Base-by-base conservation (phyloP, 2,888 invertebrate genomes). In the Acanthococcus lagerstroemiae region DNA sequence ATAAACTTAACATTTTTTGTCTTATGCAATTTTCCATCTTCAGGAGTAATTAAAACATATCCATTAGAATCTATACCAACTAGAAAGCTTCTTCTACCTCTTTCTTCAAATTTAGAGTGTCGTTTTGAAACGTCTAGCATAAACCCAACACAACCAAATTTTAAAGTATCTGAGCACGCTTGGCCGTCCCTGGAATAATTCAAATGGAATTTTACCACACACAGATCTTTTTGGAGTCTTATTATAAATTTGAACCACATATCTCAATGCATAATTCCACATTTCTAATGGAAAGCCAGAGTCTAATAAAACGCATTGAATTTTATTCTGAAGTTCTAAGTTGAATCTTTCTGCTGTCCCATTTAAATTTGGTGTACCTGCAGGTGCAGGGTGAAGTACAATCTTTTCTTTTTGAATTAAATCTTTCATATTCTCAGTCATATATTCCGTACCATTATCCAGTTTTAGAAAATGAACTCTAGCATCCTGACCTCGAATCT, bases 1-100 rank as follows among this genome's bases (percentile, higher is more conserved):
- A 44, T 57, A 57, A 57, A 57, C 22, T 22, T 21, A 24, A 57
- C 45, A 57, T 57, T 21, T 57, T 57, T 57, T 12, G 19, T 45
- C 15, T 22, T 44, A 15, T 19, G 26, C 22, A 57, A 45, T 37
- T 57, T 57, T 57, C 57, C 45, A 21, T 17, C 30, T n/a, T 57
- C 45, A 22, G 57, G 45, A 45, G 22, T 45, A 57, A 57, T 27
- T 27, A 57, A 5, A 2, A n/a, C 30, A 24, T 57, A 57, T 15
- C 27, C 26, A 22, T 57, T 22, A 17, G 26, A 15, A 22, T 57
- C 30, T 6, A 26, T 27, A 44, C 57, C 57, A 22, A 57, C 45
- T 7, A 57, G n/a, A n/a, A 57, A 57, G 21, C 45, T 22, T 57
- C 45, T 9, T 19, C 9, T 45, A 21, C 27, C 30, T 57, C 45